Evolutionary conservation across 2,888 invertebrate species (phyloP), one percentile per base, ranked within the genome.

Genomic region (Sphecodes monilicornis): DNA sequence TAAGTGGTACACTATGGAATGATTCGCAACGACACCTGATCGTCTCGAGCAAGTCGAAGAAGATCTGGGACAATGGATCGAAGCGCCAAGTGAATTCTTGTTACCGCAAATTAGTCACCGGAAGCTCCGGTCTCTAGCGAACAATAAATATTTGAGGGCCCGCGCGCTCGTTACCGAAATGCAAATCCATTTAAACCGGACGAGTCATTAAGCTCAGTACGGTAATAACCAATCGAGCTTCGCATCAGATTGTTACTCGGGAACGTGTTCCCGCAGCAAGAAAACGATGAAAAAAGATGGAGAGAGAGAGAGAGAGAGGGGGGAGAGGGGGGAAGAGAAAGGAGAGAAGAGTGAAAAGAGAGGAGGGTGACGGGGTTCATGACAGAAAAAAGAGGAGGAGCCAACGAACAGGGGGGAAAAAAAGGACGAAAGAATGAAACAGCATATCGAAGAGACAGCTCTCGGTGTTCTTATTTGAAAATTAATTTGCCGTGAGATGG

Each of bases 401-500:
- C 46, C 60, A 57, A 18, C 18, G 50, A 32, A 64, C 4, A 22
- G 16, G 41, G 57, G 13, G 36, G 26, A 50, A 76, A 70, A 77
- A 71, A 78, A 26, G 60, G 36, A 54, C 10, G 78, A 57, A 69
- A 84, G 75, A 84, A 84, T 85, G 81, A 82, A 80, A 83, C 76
- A 84, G 87, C 84, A 82, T 84, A 86, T 88, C 78, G 82, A 84
- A 72, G 76, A 75, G 80, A 84, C 79, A 74, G 82, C 70, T 75
- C 73, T 69, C 50, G 83, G 76, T 88, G 82, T 69, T 87, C 86
- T 89, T 87, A 78, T 88, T 90, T 89, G 85, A 85, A 86, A 88
- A 88, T 90, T 89, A 90, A 89, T 90, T 85, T 88, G 73, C 85
- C 81, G 81, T 71, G 69, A 84, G 81, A 80, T 80, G 84, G 87